Evolutionary conservation across 1,140 invertebrate species (phyloP), one percentile per base, ranked within the genome.

Genomic region (Zaprionus tsacasi): DNA sequence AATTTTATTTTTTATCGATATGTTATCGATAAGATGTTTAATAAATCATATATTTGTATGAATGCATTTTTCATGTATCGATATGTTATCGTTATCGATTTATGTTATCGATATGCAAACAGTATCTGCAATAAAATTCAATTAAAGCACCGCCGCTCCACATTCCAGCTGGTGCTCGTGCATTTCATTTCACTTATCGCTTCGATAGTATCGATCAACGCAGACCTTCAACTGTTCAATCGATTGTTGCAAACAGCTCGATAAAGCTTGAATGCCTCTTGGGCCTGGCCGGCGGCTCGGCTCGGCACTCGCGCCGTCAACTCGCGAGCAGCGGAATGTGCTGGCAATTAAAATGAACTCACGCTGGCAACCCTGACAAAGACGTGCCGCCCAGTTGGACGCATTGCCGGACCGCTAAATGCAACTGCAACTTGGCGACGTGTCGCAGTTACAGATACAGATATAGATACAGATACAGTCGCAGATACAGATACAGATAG

Each of bases 361-460:
- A 88, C 80, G 83, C 83, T 87, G 83, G 83, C 83, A 87, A 88
- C 83, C 85, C 85, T 87, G 83, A 87, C 80, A 88, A 87, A 80
- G 86, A 86, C 79, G 78, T 85, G 81, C 77, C 81, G 56, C 65
- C 68, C 68, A 48, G 59, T 43, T 61, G 35, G 67, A 45, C 67
- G 35, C 50, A 60, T 38, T 17, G 52, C 63, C 48, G 45, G 43
- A 68, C 56, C 13, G 27, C 21, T 13, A 54, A 63, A 56, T 70
- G 65, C 68, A 64, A 70, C 67, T 61, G 58, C 67, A 69, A 73
- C 64, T 67, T 15, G 59, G 3, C 40, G 52, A 65, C 63, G 27
- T 21, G 50, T 15, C 17, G 38, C 12, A 40, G 38, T 13, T 40
- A 40, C 33, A 35, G 33, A 30, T 30, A 40, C 38, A n/a, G 48